Percentiles rank a stretch among this genome's conserved stretches.
These are phyloP conservation scores for Drosophila novamexicana DNA, from an alignment of 1,140 invertebrate species.

Conservation along the genomic window DNA sequence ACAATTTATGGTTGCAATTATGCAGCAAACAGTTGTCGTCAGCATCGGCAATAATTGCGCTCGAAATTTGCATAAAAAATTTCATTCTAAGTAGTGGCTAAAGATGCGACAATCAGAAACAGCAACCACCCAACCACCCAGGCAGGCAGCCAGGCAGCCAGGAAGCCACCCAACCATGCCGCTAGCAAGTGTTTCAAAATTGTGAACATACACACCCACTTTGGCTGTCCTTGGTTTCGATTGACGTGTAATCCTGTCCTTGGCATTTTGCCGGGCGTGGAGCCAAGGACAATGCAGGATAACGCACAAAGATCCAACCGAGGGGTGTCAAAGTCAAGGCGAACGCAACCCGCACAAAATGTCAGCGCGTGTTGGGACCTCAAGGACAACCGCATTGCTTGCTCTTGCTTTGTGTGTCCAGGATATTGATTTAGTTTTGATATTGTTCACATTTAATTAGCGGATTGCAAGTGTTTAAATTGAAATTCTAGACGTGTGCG, in stretches of 20 bases:
- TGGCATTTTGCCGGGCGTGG: constrained; percentile 72
- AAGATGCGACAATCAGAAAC: constrained; percentile 32
- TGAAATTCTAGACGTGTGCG: constrained; percentile 41
- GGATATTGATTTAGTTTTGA: constrained; percentile 74
- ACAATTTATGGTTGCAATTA: constrained; percentile 79
- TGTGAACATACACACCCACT: constrained; percentile 49
- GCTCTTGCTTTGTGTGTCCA: constrained; percentile 37
- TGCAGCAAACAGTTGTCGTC: constrained; percentile 53
- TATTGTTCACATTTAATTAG: constrained; percentile 71
- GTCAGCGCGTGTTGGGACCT: constrained; percentile 54
- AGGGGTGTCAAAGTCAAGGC: constrained; percentile 79
- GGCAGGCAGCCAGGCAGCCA: background rate
- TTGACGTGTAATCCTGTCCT: constrained; percentile 81
- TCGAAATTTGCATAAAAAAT: constrained; percentile 73
- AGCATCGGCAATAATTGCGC: constrained; percentile 72
- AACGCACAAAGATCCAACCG: constrained; percentile 17
- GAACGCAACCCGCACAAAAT: constrained; percentile 43
- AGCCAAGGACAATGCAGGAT: constrained; percentile 63
- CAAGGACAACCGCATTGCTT: constrained; percentile 61
- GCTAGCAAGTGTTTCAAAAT: constrained; percentile 14
- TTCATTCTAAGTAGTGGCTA: constrained; percentile 65
- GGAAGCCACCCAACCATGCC: background rate
- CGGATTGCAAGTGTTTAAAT: constrained; percentile 54
- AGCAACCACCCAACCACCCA: background rate
- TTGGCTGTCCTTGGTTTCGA: constrained; percentile 68